Evolutionary conservation across 2,797 vertebrate genomes (phyloP).

Genomic region (Tenualosa thibaudeaui): DNA sequence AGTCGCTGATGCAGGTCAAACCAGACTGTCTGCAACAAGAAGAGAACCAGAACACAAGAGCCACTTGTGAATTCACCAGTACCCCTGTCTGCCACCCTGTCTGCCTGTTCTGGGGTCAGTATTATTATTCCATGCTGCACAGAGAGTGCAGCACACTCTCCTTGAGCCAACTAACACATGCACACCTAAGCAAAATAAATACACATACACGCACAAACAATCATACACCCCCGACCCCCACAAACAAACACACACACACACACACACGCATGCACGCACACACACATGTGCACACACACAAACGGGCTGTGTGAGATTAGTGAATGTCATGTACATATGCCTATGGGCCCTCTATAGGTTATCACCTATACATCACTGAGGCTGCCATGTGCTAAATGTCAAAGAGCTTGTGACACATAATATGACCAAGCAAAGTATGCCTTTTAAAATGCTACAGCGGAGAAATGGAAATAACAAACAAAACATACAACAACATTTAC

Average conservation of each 20-base stretch:
- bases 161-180: background rate
- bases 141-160: background rate
- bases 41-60: conserved; percentile 71
- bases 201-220: conserved; percentile 4
- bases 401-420: background rate
- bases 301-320: background rate
- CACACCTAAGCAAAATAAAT: background rate
- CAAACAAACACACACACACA: background rate
- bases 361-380: background rate
- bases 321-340: background rate
- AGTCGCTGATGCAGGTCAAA: conserved; percentile 97
- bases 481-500: background rate
- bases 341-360: background rate
- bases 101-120: conserved; percentile 13
- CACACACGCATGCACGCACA: background rate
- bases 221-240: background rate
- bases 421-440: background rate
- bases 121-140: background rate
- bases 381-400: background rate
- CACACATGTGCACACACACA: background rate
- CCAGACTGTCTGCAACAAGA: conserved; percentile 86
- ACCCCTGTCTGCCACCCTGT: conserved; percentile 15
- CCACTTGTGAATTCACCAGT: conserved; percentile 65
- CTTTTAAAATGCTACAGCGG: background rate
- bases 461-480: background rate